phyloP scores from a whole-genome alignment of 2,113 vertebrate species.

The Prunella himalayana region DNA sequence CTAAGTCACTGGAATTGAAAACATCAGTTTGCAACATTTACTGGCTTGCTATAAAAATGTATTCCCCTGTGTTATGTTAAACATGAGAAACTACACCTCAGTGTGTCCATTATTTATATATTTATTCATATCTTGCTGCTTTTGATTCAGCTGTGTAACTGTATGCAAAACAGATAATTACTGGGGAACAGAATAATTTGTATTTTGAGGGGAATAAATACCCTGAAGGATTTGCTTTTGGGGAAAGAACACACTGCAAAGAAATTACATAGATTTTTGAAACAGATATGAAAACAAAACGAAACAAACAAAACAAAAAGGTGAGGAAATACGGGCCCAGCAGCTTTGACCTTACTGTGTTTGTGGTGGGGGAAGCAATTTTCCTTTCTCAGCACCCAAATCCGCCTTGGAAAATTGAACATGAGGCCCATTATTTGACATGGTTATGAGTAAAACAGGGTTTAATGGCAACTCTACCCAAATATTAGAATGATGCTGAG shows the following conservation, averaged over 20 bases:
- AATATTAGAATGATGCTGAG: background rate
- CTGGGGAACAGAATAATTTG: conserved; percentile 61
- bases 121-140: conserved; percentile 66
- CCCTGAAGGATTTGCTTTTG: conserved; percentile 51
- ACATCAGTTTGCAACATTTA: conserved; percentile 82
- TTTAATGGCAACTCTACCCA: background rate
- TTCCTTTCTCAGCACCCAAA: background rate
- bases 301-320: background rate
- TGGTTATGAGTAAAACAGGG: background rate
- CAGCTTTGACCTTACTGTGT: background rate
- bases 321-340: background rate
- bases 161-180: conserved; percentile 68
- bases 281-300: background rate
- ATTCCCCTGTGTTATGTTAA: conserved; percentile 72
- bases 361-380: background rate
- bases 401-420: background rate
- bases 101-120: conserved; percentile 71
- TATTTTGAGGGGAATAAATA: conserved; percentile 57
- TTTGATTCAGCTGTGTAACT: conserved; percentile 66
- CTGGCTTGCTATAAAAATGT: conserved; percentile 76
- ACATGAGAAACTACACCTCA: conserved; percentile 67
- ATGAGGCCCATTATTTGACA: background rate
- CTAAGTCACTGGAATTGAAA: conserved; percentile 82
- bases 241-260: conserved; percentile 37
- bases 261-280: conserved; percentile 44